Base-by-base conservation (phyloP, 2,888 invertebrate genomes). In the Cryptocephalus moraei region DNA sequence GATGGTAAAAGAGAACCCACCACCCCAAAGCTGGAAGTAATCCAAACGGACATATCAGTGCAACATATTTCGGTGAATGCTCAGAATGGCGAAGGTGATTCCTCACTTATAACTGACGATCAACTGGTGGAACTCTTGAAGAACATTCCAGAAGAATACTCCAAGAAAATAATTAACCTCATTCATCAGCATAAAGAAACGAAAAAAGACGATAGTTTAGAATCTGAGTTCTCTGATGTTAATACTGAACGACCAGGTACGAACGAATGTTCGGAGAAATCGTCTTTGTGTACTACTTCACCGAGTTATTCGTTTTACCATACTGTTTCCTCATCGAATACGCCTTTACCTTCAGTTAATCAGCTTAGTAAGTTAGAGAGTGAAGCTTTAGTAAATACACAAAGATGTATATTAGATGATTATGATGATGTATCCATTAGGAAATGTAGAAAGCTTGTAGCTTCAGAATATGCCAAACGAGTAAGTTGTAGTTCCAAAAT, bases 11-110 rank as follows among this genome's bases (percentile, higher is more conserved):
- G 32, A n/a, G n/a, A n/a, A 22, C 22, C 22, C 22, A 47, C 41
- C 39, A 50, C 54, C 6, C 59, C 62, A n/a, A 55, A 52, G 14
- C 53, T 62, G 46, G 59, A 62, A 49, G 57, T 62, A 12, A 54
- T 63, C 43, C 62, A 63, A 49, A 63, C 63, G n/a, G 64, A 64
- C 40, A 58, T 64, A 46, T 58, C 57, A 10, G 57, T 64, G 8
- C 61, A 64, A 47, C 57, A 61, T 50, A 58, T 65, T 13, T 59
- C 57, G 39, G 54, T 63, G 12, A 60, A 59, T 41, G 44, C 43
- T 38, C 44, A 50, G 40, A 38, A 41, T 8, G 52, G 36, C 13
- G 38, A 44, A 33, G 47, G 50, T 34, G 46, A 52, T 36, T 44
- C 46, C 13, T 14, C 45, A 33, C 32, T 47, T 14, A 45, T 52